Evolutionary conservation across 1,140 invertebrate genomes (phyloP).

Genomic region (Hycleus cichorii): DNA sequence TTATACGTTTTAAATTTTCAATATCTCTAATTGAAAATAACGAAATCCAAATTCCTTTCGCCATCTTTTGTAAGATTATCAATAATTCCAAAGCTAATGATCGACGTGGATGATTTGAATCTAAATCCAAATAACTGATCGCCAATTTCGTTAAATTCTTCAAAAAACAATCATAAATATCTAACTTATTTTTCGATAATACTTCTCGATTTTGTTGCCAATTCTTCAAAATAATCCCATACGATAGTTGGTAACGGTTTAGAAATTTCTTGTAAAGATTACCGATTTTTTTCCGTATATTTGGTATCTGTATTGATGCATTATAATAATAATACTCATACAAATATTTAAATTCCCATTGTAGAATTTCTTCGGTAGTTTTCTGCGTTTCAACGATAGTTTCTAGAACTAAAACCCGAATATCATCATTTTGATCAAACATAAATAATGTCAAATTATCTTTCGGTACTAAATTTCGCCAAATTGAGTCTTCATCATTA

Average conservation of each 20-base stretch:
- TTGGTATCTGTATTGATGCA: slow-evolving; percentile 60
- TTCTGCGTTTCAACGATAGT: slow-evolving; percentile 69
- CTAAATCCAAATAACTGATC: slow-evolving; percentile 21
- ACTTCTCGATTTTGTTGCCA: slow-evolving; percentile 16
- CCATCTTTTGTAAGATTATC: slow-evolving; percentile 15
- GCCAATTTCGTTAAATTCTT: slow-evolving; percentile 18
- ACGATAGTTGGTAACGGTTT: slow-evolving; percentile 12
- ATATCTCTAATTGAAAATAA: slow-evolving; percentile 20
- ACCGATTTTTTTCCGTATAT: slow-evolving; percentile 52
- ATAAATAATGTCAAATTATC: slow-evolving; percentile 30
- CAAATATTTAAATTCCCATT: slow-evolving; percentile 60
- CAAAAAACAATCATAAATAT: slow-evolving; percentile 24
- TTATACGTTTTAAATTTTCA: slow-evolving; percentile 27
- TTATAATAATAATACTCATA: slow-evolving; percentile 62
- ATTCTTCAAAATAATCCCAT: too few species aligned
- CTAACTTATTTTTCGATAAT: slow-evolving; percentile 21
- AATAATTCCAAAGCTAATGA: slow-evolving; percentile 22
- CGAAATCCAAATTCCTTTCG: slow-evolving; percentile 4
- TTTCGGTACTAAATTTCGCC: background rate
- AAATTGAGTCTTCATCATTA: slow-evolving; percentile 25
- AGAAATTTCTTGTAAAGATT: slow-evolving; percentile 57
- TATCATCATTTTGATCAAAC: slow-evolving; percentile 23
- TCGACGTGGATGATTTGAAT: slow-evolving; percentile 27
- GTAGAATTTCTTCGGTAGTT: slow-evolving; percentile 56
- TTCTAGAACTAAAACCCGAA: slow-evolving; percentile 51